Base-by-base conservation (phyloP, 2,113 vertebrate genomes). In the Felis chaus region DNA sequence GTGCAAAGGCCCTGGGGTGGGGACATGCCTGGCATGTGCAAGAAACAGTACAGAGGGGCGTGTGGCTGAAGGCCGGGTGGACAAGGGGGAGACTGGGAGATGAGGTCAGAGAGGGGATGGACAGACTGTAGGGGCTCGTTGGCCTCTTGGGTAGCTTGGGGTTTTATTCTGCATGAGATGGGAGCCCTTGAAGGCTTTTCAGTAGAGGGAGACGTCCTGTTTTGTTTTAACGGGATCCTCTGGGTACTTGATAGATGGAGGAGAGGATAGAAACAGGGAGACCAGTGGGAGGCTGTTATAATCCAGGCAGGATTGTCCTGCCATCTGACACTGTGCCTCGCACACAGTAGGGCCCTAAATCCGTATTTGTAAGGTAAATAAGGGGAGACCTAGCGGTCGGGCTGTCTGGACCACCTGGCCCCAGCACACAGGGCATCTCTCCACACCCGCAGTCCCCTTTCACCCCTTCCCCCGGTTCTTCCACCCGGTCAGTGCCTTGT, bases 1-100 rank as follows among this genome's bases (percentile, higher is more conserved):
- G 45, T 86, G 39, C 97, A 90, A 95, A 95, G 92, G 86, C 33
- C 94, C 84, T 48, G 97, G 36, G 88, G 88, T 55, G 11, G 50
- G 45, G 23, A 18, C 7, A 0, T 8, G 57, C 69, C n/a, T 2
- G 33, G 33, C 39, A 3, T 5, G 4, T n/a, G 13, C 41, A 7
- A 18, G 50, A 27, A 41, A 10, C 29, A 19, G 25, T 7, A 5
- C 65, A 4, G 84, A n/a, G 41, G 50, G 45, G 68, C 0, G 0
- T 23, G 23, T 33, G 90, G 53, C 79, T 25, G 4, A 27, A 53
- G 41, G 19, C n/a, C 3, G 10, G 2, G 29, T 6, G 36, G 81
- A 15, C 12, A 5, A 31, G 25, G 27, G 65, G 27, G 16, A 7
- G 11, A 68, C 18, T 7, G 19, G 39, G 74, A 41, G 25, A 19